Evolutionary conservation across 92 coral and sea anemone species (phyloP), one percentile per base, ranked within the genome.

Genomic region (Pocillopora meandrina): DNA sequence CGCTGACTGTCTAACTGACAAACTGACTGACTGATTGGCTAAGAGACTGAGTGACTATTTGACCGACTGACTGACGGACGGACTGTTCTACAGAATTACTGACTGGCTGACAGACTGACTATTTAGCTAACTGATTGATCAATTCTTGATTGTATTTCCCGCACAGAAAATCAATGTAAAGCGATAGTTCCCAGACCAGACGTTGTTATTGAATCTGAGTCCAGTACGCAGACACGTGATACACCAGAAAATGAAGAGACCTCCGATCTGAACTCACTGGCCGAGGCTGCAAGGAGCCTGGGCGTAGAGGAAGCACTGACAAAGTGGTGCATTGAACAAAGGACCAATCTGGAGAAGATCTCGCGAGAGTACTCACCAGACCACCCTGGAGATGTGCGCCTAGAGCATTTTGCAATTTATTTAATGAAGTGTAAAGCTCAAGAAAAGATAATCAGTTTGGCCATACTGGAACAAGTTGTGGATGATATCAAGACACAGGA

Each of bases 361-460:
- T 87, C 92, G 3, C 85, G 90, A 60, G 89, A 85, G 61, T 76
- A 89, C 87, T 81, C 89, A 73, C 93, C 93, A n/a, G 89, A 84
- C 57, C 60, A 89, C 73, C 92, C 90, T 14, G 89, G 94, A 49
- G 98, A 95, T 85, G 93, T 91, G 74, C 98, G 98, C 78, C 88
- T 95, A 55, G 95, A 95, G 70, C 94, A 91, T 67, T 77, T 93
- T 72, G 94, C 93, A 26, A 83, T 89, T 52, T 95, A 95, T 72
- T 78, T 95, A 21, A 87, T 95, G 85, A 90, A 84, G 76, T 93
- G 98, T 82, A 87, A 90, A 42, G 98, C 96, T 2, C 90, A 96
- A 5, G 70, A 74, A 36, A 70, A 84, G 47, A 89, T 64, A 1
- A 80, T 89, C 60, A 86, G 90, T 56, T 72, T 82, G 84, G 92